A percentile compares a stretch with the other conserved stretches of the same genome.
These are phyloP conservation scores for Synanceia verrucosa DNA, from an alignment of 2,797 vertebrate genomes.

Conservation along the genomic window DNA sequence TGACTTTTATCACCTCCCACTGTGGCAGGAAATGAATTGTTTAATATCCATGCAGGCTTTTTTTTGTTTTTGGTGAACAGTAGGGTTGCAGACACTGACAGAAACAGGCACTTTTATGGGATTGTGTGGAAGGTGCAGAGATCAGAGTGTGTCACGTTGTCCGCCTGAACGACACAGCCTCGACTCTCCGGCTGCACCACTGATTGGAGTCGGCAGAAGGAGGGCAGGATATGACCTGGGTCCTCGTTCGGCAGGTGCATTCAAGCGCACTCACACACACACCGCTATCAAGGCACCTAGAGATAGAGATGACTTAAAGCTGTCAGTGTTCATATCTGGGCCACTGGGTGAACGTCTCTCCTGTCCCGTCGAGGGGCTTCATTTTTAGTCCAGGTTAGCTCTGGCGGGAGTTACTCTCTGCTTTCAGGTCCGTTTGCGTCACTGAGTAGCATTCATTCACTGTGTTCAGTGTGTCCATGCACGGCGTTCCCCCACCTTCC, in stretches of 20 bases:
- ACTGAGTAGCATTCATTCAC: neutral
- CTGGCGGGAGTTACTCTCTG: constrained; percentile 27
- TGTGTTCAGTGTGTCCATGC: neutral
- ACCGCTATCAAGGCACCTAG: neutral
- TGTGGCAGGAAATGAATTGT: constrained; percentile 47
- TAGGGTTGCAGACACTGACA: neutral
- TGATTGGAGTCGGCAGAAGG: constrained; percentile 70
- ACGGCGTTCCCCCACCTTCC: no score
- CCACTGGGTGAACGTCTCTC: constrained; percentile 9
- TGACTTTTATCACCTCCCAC: neutral
- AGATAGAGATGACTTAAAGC: neutral
- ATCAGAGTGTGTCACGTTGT: neutral
- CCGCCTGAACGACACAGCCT: neutral
- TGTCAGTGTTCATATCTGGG: constrained; percentile 26
- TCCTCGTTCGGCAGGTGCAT: constrained; percentile 36
- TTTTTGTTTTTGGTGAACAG: constrained; percentile 1
- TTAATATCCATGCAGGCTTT: constrained; percentile 2
- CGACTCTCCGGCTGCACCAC: neutral
- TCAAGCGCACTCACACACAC: constrained; percentile 14
- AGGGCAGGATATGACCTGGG: constrained; percentile 48
- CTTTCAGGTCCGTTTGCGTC: neutral
- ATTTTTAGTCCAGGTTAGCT: constrained; percentile 28
- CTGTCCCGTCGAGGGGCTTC: neutral
- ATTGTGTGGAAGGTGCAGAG: neutral
- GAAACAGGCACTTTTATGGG: neutral